Conservation (phyloP, 2,888 invertebrate species). For the Zelleria hepariella region DNA sequence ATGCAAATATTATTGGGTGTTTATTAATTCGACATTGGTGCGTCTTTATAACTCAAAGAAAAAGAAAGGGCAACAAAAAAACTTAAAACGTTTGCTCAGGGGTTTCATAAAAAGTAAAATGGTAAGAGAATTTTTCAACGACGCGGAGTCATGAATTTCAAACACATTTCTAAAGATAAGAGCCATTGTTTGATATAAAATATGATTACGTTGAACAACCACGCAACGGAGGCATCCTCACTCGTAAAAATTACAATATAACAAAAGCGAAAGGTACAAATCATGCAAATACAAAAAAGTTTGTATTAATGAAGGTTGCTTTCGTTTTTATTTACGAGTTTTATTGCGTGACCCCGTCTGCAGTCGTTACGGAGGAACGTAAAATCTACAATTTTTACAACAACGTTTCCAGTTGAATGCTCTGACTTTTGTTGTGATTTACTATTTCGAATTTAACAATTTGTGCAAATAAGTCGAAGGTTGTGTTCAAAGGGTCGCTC, state of each 20-base stretch:
- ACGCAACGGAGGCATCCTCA: slow-evolving; percentile 49
- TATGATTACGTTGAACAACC: slow-evolving; percentile 60
- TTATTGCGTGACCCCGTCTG: slow-evolving; percentile 1
- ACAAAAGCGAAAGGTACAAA: slow-evolving; percentile 53
- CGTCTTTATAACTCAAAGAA: not conserved
- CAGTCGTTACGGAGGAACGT: not conserved
- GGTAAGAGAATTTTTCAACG: slow-evolving; percentile 20
- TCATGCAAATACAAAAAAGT: slow-evolving; percentile 52
- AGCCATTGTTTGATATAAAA: slow-evolving; percentile 60
- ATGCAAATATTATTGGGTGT: too few species aligned
- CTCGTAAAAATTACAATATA: slow-evolving; percentile 64
- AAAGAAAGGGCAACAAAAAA: not conserved
- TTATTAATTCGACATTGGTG: too few species aligned
- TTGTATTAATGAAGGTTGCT: slow-evolving; percentile 51
- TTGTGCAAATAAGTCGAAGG: not conserved
- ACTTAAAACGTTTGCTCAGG: not conserved
- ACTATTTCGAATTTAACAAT: not conserved
- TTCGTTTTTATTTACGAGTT: slow-evolving; percentile 25
- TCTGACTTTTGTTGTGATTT: not conserved
- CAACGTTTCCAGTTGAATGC: not conserved
- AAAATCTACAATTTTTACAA: not conserved
- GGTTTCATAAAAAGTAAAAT: not conserved
- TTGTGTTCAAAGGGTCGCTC: not conserved
- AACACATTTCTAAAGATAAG: slow-evolving; percentile 64
- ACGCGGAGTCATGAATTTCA: slow-evolving; percentile 58